Conservation (phyloP, 2,113 vertebrate genomes). For the Coreoperca whiteheadi region DNA sequence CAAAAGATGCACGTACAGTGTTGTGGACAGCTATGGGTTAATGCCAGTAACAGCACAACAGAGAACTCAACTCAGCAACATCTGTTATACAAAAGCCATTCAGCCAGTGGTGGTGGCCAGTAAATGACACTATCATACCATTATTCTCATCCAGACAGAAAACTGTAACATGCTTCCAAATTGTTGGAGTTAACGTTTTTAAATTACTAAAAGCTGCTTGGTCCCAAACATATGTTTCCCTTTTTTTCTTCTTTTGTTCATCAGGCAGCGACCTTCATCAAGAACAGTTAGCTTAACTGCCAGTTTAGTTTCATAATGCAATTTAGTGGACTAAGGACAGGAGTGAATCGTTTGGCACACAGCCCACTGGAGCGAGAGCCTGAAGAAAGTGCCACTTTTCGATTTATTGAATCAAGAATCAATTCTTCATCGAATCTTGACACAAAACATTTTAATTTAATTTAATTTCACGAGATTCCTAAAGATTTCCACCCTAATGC, state of each 20-base stretch:
- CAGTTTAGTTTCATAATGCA: too few relatives aligned
- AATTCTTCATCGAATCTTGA: too few relatives aligned
- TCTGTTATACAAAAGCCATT: neutral
- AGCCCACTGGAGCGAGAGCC: too few relatives aligned
- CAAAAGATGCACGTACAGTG: neutral
- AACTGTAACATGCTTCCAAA: conserved; percentile 8
- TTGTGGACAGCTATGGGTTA: neutral
- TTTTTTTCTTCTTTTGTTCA: neutral
- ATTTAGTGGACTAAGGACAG: too few relatives aligned
- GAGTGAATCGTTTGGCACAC: too few relatives aligned
- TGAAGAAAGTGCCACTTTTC: too few relatives aligned
- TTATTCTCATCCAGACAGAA: neutral
- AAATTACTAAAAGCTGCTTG: neutral
- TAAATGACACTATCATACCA: neutral
- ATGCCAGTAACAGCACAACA: neutral
- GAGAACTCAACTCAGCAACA: conserved; percentile 4
- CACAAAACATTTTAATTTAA: too few relatives aligned
- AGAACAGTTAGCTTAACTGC: too few relatives aligned
- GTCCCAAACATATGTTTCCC: neutral
- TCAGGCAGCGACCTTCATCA: neutral
- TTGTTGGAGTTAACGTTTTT: neutral
- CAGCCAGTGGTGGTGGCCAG: conserved; percentile 2
- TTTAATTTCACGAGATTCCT: too few relatives aligned
- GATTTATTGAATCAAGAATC: too few relatives aligned
- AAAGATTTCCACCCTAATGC: too few relatives aligned